Evolutionary conservation across 2,113 vertebrate genomes (phyloP), one percentile per base, ranked within the genome.

Genomic region (Rhea americana): DNA sequence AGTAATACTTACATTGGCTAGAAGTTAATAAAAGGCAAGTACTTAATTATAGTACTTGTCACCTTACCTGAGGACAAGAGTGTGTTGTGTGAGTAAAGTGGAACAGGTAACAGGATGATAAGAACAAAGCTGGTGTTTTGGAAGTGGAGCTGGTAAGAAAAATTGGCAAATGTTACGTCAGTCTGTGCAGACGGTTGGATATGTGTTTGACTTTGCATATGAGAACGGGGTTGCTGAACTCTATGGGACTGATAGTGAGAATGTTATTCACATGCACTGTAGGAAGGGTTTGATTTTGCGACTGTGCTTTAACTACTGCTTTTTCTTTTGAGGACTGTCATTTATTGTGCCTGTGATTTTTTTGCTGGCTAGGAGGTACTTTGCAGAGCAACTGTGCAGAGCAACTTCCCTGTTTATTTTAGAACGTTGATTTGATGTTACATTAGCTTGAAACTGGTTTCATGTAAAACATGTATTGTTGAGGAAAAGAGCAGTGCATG

Each of bases 221-320:
- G 91, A 76, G 28, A 87, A 58, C 32, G 89, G 47, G 30, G 25
- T 37, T 51, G n/a, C 18, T 68, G 30, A 48, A 67, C 83, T 43
- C 78, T 11, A 48, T 89, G 68, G 78, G 82, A 80, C 53, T 76
- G 72, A 80, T 76, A 68, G 61, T 30, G 51, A 15, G 81, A 59
- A 43, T 32, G 73, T 73, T 73, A 50, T 50, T 79, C 48, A 76
- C 74, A 50, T 30, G 68, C 74, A 73, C 21, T 32, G 30, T 73
- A 77, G 68, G 63, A 80, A n/a, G n/a, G 26, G 19, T 37, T 53
- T 84, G 63, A 28, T 62, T 48, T 50, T 70, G 53, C 72, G 82
- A 5, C 37, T 56, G 20, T 53, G 68, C 18, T 80, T 83, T 75
- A 62, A 41, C 67, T 79, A 72, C 75, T 73, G 65, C 25, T 75